These are phyloP conservation scores for Xiphophorus hellerii DNA, from an alignment of 2,113 vertebrate genomes.

Conservation along the genomic window DNA sequence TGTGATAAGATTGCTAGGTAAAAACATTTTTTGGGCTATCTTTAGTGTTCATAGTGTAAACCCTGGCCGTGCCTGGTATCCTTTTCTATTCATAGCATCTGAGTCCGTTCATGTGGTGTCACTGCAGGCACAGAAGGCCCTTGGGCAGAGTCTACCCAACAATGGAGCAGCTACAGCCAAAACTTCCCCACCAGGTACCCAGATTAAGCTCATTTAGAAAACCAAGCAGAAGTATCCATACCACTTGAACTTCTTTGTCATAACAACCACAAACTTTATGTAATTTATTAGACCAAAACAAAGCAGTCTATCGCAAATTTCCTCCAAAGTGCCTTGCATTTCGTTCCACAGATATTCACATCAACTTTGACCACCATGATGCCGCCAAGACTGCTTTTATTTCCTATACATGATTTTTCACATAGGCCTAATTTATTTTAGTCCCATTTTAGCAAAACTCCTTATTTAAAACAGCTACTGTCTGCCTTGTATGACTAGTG, in stretches of 20 bases:
- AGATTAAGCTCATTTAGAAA: background rate
- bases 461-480: background rate
- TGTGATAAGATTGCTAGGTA: slow-evolving; percentile 25
- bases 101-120: slow-evolving; percentile 97
- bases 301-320: background rate
- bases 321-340: background rate
- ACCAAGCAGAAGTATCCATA: background rate
- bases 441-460: too few species aligned
- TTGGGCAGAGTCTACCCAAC: slow-evolving; percentile 82
- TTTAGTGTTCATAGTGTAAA: slow-evolving; percentile 75
- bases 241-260: background rate
- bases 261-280: background rate
- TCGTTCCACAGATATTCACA: background rate
- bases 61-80: slow-evolving; percentile 79
- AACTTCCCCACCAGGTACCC: slow-evolving; percentile 86
- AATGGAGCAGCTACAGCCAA: slow-evolving; percentile 85
- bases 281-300: background rate
- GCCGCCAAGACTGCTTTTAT: background rate
- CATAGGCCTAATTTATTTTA: too few species aligned
- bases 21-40: slow-evolving; percentile 49
- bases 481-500: too few species aligned
- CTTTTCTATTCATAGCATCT: slow-evolving; percentile 85
- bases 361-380: background rate
- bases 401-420: background rate
- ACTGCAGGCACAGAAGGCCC: slow-evolving; percentile 87